These are phyloP conservation scores for Leptoclinus maculatus DNA, from an alignment of 2,797 vertebrate species.

Conservation along the genomic window DNA sequence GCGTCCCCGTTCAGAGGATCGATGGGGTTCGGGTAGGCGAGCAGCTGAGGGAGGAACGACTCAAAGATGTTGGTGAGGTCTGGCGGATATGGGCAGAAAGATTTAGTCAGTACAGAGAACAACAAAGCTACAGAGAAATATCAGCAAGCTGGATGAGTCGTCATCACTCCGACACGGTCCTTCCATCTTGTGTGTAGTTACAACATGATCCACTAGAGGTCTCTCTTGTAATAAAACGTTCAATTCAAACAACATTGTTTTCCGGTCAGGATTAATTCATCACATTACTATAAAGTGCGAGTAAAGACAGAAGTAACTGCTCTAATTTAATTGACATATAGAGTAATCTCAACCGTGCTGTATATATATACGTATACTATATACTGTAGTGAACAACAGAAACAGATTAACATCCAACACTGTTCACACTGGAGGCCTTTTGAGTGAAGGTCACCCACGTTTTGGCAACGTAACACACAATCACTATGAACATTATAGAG, in stretches of 20 bases:
- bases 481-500: background rate
- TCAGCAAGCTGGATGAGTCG: background rate
- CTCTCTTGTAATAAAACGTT: slow-evolving; percentile 1
- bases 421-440: background rate
- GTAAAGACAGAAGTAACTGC: background rate
- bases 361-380: background rate
- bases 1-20: slow-evolving; percentile 96
- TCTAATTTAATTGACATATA: background rate
- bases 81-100: slow-evolving; percentile 77
- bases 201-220: slow-evolving; percentile 40
- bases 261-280: background rate
- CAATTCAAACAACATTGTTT: background rate
- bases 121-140: slow-evolving; percentile 35
- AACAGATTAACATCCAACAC: background rate
- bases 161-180: too few species aligned
- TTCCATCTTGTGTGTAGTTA: background rate
- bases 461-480: background rate
- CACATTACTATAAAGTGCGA: background rate
- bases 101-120: slow-evolving; percentile 76
- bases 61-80: slow-evolving; percentile 99
- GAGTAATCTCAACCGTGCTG: background rate
- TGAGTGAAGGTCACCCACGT: background rate
- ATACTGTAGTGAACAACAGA: background rate
- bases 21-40: slow-evolving; percentile 98
- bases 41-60: slow-evolving; percentile 98